phyloP scores from a whole-genome alignment of 2,797 vertebrate species.

The Lithobates pipiens region DNA sequence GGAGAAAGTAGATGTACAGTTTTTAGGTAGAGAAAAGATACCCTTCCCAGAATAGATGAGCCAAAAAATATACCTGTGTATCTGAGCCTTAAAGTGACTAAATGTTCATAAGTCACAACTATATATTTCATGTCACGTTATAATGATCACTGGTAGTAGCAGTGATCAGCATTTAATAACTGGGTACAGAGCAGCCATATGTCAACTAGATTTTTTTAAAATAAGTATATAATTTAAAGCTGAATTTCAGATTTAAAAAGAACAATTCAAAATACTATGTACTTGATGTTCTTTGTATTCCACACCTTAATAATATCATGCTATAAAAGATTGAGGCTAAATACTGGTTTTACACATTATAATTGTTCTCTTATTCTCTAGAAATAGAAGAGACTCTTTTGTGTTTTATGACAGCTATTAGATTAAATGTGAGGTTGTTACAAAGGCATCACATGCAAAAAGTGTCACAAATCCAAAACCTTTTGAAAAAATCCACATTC shows the following conservation, averaged over 20 bases:
- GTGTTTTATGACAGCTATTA: conserved; percentile 33
- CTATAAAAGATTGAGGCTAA: conserved; percentile 13
- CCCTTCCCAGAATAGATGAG: too few species aligned
- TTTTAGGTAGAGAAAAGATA: too few species aligned
- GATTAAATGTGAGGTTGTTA: conserved; percentile 42
- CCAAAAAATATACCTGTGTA: too few species aligned
- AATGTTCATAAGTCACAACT: too few species aligned
- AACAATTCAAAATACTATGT: background rate
- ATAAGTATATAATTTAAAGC: too few species aligned
- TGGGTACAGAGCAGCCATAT: too few species aligned
- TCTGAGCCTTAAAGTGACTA: too few species aligned
- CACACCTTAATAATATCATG: conserved; percentile 23
- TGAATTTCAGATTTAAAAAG: background rate
- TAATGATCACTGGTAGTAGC: too few species aligned
- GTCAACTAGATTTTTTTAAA: too few species aligned
- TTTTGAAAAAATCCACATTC: conserved; percentile 28
- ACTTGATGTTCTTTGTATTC: background rate
- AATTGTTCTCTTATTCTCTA: conserved; percentile 46
- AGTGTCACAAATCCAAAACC: conserved; percentile 16
- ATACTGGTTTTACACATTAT: conserved; percentile 22
- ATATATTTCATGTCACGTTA: too few species aligned
- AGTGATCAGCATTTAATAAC: too few species aligned
- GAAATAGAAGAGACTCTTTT: conserved; percentile 40
- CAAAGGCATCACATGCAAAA: conserved; percentile 30
- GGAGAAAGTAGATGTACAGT: too few species aligned